These are phyloP conservation scores for Artibeus jamaicensis DNA, from an alignment of 2,797 vertebrate species.

Conservation along the genomic window DNA sequence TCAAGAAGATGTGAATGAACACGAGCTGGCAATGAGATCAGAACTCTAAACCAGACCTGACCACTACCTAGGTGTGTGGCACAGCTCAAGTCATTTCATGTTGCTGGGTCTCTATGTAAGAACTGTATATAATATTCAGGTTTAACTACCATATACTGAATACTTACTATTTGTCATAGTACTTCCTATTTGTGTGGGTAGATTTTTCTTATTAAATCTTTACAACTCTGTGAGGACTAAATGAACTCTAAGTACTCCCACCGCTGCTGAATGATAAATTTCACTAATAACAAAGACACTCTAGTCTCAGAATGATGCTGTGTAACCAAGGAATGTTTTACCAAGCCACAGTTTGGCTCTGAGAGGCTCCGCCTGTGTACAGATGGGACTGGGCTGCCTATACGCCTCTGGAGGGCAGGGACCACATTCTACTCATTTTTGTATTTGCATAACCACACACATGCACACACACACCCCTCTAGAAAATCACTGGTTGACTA, in stretches of 20 bases:
- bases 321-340: not conserved
- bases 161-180: not conserved
- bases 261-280: conserved; percentile 19
- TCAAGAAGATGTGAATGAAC: not conserved
- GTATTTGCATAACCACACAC: not conserved
- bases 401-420: not conserved
- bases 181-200: not conserved
- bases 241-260: not conserved
- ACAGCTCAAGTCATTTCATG: not conserved
- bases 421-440: not conserved
- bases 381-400: not conserved
- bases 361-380: not conserved
- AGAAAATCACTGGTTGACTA: not conserved
- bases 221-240: not conserved
- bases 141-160: not conserved
- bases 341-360: not conserved
- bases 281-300: not conserved
- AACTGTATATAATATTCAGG: not conserved
- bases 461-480: not conserved
- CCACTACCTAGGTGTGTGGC: not conserved
- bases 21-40: not conserved
- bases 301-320: not conserved
- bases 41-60: not conserved
- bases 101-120: not conserved
- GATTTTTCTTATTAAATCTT: conserved; percentile 29